A percentile compares a stretch with the other conserved stretches of the same genome.
Evolutionary conservation across 2,888 invertebrate genomes (phyloP).

Genomic region (Plagiodera versicolora): DNA sequence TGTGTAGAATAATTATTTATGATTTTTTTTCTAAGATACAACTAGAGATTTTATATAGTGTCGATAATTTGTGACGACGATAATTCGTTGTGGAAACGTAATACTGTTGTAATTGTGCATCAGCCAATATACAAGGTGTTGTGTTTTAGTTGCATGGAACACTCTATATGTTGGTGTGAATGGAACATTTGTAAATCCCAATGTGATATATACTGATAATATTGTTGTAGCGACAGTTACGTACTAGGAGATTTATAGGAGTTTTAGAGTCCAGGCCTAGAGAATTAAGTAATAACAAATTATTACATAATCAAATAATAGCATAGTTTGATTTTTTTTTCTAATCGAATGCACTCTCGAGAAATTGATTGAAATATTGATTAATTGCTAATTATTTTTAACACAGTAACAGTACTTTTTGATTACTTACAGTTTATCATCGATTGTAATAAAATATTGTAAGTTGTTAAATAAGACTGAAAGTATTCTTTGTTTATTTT

Average conservation of each 20-base stretch:
- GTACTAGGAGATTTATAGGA: conserved; percentile 33
- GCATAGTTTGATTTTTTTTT: conserved; percentile 31
- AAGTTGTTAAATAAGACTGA: conserved; percentile 49
- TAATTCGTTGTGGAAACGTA: conserved; percentile 18
- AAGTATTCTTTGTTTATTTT: conserved; percentile 32
- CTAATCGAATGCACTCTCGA: conserved; percentile 39
- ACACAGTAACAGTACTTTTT: conserved; percentile 35
- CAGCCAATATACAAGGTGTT: conserved; percentile 22
- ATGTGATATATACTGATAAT: conserved; percentile 52
- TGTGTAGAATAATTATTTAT: conserved; percentile 7
- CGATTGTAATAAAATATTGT: conserved; percentile 45
- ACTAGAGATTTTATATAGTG: conserved; percentile 23
- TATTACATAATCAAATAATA: too few relatives aligned
- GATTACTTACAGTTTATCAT: conserved; percentile 39
- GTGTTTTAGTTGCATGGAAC: conserved; percentile 13
- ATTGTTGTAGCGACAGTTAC: conserved; percentile 43
- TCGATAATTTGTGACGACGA: conserved; percentile 27
- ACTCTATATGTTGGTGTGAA: conserved; percentile 24
- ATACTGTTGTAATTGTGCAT: conserved; percentile 17
- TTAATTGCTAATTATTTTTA: conserved; percentile 37
- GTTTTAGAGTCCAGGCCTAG: conserved; percentile 28
- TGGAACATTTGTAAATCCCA: conserved; percentile 41
- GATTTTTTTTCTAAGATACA: conserved; percentile 21
- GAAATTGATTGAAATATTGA: conserved; percentile 36
- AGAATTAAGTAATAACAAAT: conserved; percentile 32